Evolutionary conservation across 92 coral and sea anemone genomes (phyloP), one percentile per base, ranked within the genome.

Genomic region (Siderastrea radians): DNA sequence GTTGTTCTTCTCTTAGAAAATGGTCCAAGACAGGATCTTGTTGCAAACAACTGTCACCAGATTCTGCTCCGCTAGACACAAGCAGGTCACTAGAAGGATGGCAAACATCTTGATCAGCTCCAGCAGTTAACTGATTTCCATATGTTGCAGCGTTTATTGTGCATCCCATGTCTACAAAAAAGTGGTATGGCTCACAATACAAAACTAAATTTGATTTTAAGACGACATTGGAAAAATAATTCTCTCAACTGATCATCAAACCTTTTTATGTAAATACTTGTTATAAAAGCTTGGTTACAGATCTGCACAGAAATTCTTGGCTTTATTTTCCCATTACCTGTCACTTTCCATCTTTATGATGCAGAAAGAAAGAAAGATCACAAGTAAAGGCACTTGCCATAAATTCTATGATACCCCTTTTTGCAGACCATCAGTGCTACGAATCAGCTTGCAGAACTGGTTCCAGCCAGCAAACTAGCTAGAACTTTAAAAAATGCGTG

Each of bases 11-110:
- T 69, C 52, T 84, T 9, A 94, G 68, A 44, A 55, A 44, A 11
- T 80, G 72, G 70, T 94, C 95, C 72, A 94, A 62, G 5, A 1
- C 71, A 59, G 16, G 14, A 77, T 94, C 95, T 67, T 53, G 77
- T 50, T 80, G 85, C 38, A 94, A 69, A 62, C 38, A 11, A 38
- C 26, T 53, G 4, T 26, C 58, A 1, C 65, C 26, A 64, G 59
- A 51, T n/a, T 15, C n/a, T 38, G 72, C 1, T 3, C 19, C 73
- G 1, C 16, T 73, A 11, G 74, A 38, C 1, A 26, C 14, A 6
- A 13, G 26, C 16, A 12, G 14, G 3, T 81, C 64, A 67, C 16
- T 49, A 3, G 83, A 72, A 43, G 6, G 8, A 15, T 44, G 14
- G 72, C 8, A 26, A 67, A 2, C 9, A 3, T 38, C 16, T 52